A percentile compares a stretch with the other conserved stretches of the same genome.
Evolutionary conservation across 2,888 invertebrate species (phyloP).

Genomic region (Mechanitis mazaeus): DNA sequence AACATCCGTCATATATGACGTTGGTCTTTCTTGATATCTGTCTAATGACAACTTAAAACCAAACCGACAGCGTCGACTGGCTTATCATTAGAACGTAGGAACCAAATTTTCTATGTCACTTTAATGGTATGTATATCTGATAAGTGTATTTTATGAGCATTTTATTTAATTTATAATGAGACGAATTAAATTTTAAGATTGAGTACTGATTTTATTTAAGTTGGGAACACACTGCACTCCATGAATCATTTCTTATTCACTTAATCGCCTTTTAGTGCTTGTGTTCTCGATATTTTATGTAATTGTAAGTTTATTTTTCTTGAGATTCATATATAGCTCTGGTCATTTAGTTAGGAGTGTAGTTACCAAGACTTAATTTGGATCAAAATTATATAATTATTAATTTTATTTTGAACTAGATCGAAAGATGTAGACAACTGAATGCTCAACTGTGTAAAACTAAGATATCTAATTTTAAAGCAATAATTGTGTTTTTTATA

Average conservation of each 20-base stretch:
- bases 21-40: neutral
- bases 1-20: too few relatives aligned
- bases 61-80: conserved; percentile 50
- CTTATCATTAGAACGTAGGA: conserved; percentile 69
- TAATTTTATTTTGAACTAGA: conserved; percentile 15
- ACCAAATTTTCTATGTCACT: conserved; percentile 74
- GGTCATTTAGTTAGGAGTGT: conserved; percentile 50
- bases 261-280: conserved; percentile 37
- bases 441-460: conserved; percentile 60
- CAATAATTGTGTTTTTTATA: conserved; percentile 30
- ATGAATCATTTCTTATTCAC: conserved; percentile 20
- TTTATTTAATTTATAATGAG: conserved; percentile 70
- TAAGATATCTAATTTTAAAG: conserved; percentile 30
- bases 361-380: conserved; percentile 51
- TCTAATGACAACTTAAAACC: neutral
- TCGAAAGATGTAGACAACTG: conserved; percentile 37
- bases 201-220: conserved; percentile 68
- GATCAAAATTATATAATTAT: conserved; percentile 28
- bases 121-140: conserved; percentile 61
- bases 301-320: conserved; percentile 39
- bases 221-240: conserved; percentile 54
- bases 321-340: conserved; percentile 42
- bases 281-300: conserved; percentile 46
- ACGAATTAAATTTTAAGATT: conserved; percentile 60
- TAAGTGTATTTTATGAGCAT: conserved; percentile 73